Evolutionary conservation across 2,113 vertebrate species (phyloP), one percentile per base, ranked within the genome.

Genomic region (Elgaria multicarinata): DNA sequence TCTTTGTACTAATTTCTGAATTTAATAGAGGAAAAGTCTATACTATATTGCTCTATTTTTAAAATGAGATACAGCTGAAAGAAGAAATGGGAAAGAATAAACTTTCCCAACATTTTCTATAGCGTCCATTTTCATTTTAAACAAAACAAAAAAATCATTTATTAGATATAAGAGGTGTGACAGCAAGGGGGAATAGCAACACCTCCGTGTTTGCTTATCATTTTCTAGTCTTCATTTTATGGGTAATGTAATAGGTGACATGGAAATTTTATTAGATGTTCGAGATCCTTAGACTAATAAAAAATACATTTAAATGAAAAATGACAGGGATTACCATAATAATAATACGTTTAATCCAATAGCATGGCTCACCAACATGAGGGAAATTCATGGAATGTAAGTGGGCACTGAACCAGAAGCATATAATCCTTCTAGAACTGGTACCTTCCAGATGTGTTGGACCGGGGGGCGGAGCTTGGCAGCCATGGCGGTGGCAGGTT

Each of bases 191-290:
- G 78, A 64, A 74, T n/a, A 10, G 72, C 31, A 92, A 92, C 86
- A 83, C 50, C 89, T 66, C n/a, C 88, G 77, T 72, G 39, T 83
- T 92, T 83, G 87, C 89, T 95, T 92, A 58, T 92, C n/a, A 67
- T 66, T 94, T 93, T 92, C 83, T 75, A 92, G 72, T 26, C 24
- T 90, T 18, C 20, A 22, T 91, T 92, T 93, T 88, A 55, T 90
- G 91, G 67, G 62, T 87, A 50, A 55, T 24, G 13, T 64, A 76
- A 87, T 24, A 55, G 50, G 58, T 86, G 88, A 83, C 69, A 92
- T n/a, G 66, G 22, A 80, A 86, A 88, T 86, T 58, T 82, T 75
- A 6, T 71, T 81, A 31, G 5, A 22, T 87, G 36, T 88, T 83
- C 50, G 87, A 89, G 24, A 62, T 53, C 44, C 53, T 71, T 75